Base-by-base conservation (phyloP, 2,888 invertebrate species). In the Parascotia fuliginaria region DNA sequence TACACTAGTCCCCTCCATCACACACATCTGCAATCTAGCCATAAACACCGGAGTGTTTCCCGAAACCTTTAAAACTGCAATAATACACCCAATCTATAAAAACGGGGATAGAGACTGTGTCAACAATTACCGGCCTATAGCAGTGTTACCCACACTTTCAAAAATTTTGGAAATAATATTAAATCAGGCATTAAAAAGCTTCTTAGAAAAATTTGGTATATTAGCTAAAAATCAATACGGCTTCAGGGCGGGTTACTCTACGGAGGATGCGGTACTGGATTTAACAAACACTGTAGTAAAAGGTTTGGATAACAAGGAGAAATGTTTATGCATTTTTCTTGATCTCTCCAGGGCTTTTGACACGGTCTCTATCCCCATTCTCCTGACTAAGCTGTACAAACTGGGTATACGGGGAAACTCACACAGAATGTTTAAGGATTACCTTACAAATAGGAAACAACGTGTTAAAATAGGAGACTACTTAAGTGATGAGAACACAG, bases 41-140 rank as follows among this genome's bases (percentile, higher is more conserved):
- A 29, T 40, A 9, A 14, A 29, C n/a, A 14, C 27, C 13, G 39
- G 39, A 14, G 28, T 39, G 14, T 39, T 39, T 16, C 39, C 39
- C 15, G 27, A 15, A 6, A 15, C 28, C 9, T 28, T 39, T 15
- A 39, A 34, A 11, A 42, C 9, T 24, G 11, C 13, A 32, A 11
- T 34, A 12, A 37, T 43, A 11, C 34, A 43, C 7, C 43, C 43
- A 9, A 43, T 43, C 3, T 32, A 11, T 9, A 41, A 32, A 11
- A 41, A 22, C 2, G 22, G 31, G 6, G 31, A 19, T 19, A 32
- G 33, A 24, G 27, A 34, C 9, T 45, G 32, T 12, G 14, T 45
- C 16, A 45, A 24, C 13, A 15, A 45, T 39, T 45, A 45, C 3
- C 39, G 45, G n/a, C 33, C 45, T 4, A 45, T 40, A 6, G 39